Conservation (phyloP, 2,797 vertebrate species). For the Aphelocoma californica region DNA sequence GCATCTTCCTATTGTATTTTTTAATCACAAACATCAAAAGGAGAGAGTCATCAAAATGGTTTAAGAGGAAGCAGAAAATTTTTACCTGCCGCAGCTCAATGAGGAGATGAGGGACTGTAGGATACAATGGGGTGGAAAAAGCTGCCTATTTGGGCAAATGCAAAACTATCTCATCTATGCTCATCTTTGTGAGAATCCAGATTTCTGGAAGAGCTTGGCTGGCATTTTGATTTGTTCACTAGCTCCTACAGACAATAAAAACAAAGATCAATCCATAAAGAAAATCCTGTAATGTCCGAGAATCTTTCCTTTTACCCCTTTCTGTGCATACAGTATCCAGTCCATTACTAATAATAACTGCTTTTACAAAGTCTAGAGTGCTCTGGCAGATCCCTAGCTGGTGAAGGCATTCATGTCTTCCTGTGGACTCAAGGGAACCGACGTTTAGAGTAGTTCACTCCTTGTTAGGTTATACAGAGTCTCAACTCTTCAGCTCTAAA, state of each 20-base stretch:
- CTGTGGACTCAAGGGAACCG: background rate
- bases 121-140: background rate
- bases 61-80: background rate
- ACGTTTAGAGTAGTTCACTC: background rate
- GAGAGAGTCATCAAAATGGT: background rate
- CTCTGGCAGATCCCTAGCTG: background rate
- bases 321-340: background rate
- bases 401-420: background rate
- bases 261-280: slow-evolving; percentile 5
- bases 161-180: background rate
- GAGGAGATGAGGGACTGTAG: background rate
- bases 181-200: background rate
- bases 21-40: background rate
- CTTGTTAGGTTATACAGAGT: background rate
- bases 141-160: background rate
- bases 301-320: background rate
- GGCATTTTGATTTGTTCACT: slow-evolving; percentile 31
- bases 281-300: background rate
- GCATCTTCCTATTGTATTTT: background rate
- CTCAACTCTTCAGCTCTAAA: background rate
- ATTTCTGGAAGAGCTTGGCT: background rate
- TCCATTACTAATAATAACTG: background rate
- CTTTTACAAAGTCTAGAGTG: background rate
- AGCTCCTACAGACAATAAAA: slow-evolving; percentile 23
- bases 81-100: background rate